Percentiles rank a stretch among this genome's conserved stretches.
Conservation (phyloP, 2,113 vertebrate genomes). For the Speoplatyrhinus poulsoni region DNA sequence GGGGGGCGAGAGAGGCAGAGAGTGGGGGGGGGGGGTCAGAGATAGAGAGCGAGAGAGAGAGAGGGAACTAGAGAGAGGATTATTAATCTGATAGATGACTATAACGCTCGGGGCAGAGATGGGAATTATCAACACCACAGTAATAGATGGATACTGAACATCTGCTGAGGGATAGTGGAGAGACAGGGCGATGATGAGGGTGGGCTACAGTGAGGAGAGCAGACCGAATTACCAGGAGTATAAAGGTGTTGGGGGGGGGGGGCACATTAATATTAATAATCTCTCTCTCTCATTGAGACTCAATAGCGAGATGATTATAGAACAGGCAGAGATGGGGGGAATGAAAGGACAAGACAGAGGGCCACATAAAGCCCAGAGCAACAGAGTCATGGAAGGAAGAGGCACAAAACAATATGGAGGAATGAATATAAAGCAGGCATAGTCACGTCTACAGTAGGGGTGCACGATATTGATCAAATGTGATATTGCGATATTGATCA, state of each 20-base stretch:
- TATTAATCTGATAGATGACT: conserved; percentile 79
- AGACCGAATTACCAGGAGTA: conserved; percentile 47
- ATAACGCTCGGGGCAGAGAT: conserved; percentile 73
- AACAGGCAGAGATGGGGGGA: conserved; percentile 60
- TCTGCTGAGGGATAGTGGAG: conserved; percentile 55
- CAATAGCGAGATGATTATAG: conserved; percentile 68
- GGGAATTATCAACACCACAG: conserved; percentile 79
- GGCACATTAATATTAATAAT: conserved; percentile 76
- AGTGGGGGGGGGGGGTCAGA: background rate
- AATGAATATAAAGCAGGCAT: conserved; percentile 63
- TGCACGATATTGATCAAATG: no score
- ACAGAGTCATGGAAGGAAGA: conserved; percentile 24
- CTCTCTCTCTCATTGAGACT: conserved; percentile 26
- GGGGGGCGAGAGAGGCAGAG: conserved; percentile 9
- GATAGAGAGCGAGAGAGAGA: conserved; percentile 42
- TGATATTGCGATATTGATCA: no score
- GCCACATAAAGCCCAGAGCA: conserved; percentile 53
- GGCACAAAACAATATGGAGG: conserved; percentile 44
- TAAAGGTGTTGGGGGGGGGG: conserved; percentile 41
- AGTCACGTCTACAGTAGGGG: no score
- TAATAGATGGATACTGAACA: conserved; percentile 79
- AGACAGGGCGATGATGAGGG: conserved; percentile 35
- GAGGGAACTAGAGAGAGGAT: conserved; percentile 46
- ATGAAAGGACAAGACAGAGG: conserved; percentile 51
- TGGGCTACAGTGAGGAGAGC: conserved; percentile 54